Conservation (phyloP, 1,140 invertebrate species). For the Solenopsis invicta region DNA sequence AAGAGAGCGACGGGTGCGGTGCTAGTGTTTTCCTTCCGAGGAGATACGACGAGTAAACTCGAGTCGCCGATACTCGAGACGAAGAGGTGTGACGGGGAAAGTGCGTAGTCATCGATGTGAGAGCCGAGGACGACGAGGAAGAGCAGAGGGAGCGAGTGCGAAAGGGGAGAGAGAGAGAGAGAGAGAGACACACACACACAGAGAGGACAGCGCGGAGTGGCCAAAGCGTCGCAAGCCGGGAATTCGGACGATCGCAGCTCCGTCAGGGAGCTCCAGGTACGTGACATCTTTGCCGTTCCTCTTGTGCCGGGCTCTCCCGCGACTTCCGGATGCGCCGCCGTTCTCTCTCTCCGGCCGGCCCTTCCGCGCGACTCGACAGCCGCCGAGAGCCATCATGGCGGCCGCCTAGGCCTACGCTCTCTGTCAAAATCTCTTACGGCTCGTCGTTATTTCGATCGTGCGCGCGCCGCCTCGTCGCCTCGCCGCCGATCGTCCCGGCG, state of each 20-base stretch:
- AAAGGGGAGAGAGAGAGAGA: constrained; percentile 40
- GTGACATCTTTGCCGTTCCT: background rate
- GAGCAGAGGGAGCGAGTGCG: constrained; percentile 67
- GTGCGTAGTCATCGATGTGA: constrained; percentile 77
- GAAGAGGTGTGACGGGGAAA: constrained; percentile 71
- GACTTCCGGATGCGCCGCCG: constrained; percentile 41
- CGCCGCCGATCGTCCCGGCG: background rate
- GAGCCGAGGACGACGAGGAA: constrained; percentile 66
- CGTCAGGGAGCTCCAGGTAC: constrained; percentile 76
- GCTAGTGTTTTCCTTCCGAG: constrained; percentile 40
- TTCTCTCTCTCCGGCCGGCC: constrained; percentile 17
- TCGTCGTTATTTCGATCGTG: constrained; percentile 71
- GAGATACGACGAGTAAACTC: constrained; percentile 47
- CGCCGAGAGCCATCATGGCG: constrained; percentile 71
- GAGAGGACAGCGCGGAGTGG: constrained; percentile 47
- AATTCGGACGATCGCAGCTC: constrained; percentile 69
- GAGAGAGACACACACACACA: no score
- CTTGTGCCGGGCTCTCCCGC: background rate
- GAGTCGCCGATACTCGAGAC: constrained; percentile 46
- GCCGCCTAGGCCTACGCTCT: constrained; percentile 70
- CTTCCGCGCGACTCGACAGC: constrained; percentile 55
- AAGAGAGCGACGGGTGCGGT: constrained; percentile 69
- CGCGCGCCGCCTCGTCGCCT: no score
- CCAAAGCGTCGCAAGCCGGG: constrained; percentile 60
- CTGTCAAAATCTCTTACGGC: constrained; percentile 71